These are phyloP conservation scores for Syngnathus floridae DNA, from an alignment of 2,113 vertebrate genomes.

Conservation along the genomic window DNA sequence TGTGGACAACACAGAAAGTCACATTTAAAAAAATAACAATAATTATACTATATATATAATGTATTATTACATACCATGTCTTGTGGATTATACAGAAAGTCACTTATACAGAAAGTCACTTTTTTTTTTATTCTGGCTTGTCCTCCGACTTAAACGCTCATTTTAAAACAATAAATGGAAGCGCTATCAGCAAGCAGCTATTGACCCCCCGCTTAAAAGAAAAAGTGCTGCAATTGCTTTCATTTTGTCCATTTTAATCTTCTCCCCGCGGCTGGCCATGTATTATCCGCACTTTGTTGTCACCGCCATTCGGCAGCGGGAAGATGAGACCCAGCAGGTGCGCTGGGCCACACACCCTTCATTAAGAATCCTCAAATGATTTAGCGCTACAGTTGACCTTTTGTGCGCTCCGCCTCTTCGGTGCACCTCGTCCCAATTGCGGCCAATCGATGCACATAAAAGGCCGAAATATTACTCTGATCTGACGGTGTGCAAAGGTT, in stretches of 20 bases:
- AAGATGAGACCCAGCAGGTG: constrained; percentile 61
- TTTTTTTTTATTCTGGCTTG: too few species aligned
- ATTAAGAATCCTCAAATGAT: constrained; percentile 71
- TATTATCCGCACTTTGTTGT: constrained; percentile 32
- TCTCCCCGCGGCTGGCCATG: constrained; percentile 14
- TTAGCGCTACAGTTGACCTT: constrained; percentile 69
- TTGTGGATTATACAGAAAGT: too few species aligned
- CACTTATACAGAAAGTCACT: too few species aligned
- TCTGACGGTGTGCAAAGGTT: constrained; percentile 73
- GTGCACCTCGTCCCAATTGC: constrained; percentile 51
- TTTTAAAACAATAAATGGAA: constrained; percentile 38
- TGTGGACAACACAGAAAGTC: too few species aligned
- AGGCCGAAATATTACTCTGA: constrained; percentile 73
- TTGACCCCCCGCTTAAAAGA: constrained; percentile 47
- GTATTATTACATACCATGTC: too few species aligned
- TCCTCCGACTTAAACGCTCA: constrained; percentile 11
- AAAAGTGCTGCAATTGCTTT: constrained; percentile 30
- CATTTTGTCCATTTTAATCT: constrained; percentile 22
- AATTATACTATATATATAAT: too few species aligned
- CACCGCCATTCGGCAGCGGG: constrained; percentile 32
- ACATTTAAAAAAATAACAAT: too few species aligned
- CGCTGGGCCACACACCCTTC: constrained; percentile 60
- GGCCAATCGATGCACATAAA: constrained; percentile 67
- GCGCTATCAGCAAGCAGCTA: constrained; percentile 26
- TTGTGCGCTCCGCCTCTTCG: constrained; percentile 48